These are phyloP conservation scores for Brachirus orientalis DNA, from an alignment of 2,113 vertebrate species.

Conservation along the genomic window DNA sequence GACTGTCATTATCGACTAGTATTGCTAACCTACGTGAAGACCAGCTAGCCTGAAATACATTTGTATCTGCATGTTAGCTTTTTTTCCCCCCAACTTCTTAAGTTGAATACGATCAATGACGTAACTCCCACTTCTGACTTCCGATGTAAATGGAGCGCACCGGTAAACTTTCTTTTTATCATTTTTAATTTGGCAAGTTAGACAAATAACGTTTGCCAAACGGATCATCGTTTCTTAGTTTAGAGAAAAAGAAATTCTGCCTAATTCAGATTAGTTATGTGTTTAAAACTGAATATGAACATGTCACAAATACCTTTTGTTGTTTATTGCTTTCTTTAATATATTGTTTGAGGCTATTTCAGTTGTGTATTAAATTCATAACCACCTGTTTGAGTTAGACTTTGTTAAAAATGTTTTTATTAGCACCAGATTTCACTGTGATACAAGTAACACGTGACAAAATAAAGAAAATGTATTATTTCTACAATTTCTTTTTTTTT, in stretches of 20 bases:
- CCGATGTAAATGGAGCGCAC: too few species aligned
- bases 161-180: too few species aligned
- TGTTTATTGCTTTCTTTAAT: conserved; percentile 28
- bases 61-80: too few species aligned
- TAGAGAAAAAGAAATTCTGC: background rate
- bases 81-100: too few species aligned
- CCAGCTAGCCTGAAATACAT: too few species aligned
- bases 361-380: background rate
- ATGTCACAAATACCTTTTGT: too few species aligned
- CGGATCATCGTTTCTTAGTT: conserved; percentile 14
- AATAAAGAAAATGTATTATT: conserved; percentile 41
- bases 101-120: too few species aligned
- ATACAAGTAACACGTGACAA: conserved; percentile 12
- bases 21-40: too few species aligned
- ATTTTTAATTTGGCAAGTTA: background rate
- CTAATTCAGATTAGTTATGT: background rate
- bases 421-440: conserved; percentile 8
- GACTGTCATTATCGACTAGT: too few species aligned
- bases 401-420: conserved; percentile 10
- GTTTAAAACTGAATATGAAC: too few species aligned
- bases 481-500: background rate
- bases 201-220: conserved; percentile 13
- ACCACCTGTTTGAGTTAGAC: conserved; percentile 7
- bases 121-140: background rate
- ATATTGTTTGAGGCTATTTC: conserved; percentile 22